A percentile compares a stretch with the other conserved stretches of the same genome.
Evolutionary conservation across 1,140 invertebrate species (phyloP).

Genomic region (Bombus superbus): DNA sequence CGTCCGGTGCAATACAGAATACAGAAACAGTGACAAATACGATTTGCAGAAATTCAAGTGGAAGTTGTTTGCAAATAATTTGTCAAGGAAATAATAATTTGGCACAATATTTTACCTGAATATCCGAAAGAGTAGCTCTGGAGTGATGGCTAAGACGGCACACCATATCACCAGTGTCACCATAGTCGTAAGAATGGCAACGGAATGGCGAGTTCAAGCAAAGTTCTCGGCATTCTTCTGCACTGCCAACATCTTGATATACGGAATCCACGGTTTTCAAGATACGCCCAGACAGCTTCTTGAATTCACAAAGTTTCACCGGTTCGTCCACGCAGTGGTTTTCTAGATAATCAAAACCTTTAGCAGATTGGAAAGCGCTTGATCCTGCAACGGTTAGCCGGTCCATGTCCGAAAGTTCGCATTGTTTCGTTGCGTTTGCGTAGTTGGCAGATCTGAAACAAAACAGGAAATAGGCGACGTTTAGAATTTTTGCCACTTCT

Average conservation of each 20-base stretch:
- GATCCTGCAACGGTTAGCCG: slow-evolving; percentile 92
- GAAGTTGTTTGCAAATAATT: background rate
- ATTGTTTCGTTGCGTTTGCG: slow-evolving; percentile 92
- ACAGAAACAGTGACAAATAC: background rate
- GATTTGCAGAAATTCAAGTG: too few species aligned
- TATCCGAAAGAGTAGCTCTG: slow-evolving; percentile 92
- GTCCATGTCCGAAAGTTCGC: slow-evolving; percentile 95
- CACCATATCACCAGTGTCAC: slow-evolving; percentile 95
- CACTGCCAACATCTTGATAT: slow-evolving; percentile 93
- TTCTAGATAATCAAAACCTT: slow-evolving; percentile 92
- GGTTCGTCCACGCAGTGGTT: slow-evolving; percentile 96
- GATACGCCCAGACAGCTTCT: slow-evolving; percentile 93
- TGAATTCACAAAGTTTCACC: slow-evolving; percentile 96
- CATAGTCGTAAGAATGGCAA: slow-evolving; percentile 97
- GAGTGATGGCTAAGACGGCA: slow-evolving; percentile 96
- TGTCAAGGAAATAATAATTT: background rate
- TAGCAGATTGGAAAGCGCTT: slow-evolving; percentile 87
- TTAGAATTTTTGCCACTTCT: background rate
- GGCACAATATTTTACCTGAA: slow-evolving; percentile 85
- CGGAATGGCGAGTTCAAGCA: slow-evolving; percentile 93
- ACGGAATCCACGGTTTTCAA: slow-evolving; percentile 97
- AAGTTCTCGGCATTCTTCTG: slow-evolving; percentile 93
- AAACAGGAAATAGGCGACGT: background rate
- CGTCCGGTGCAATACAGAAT: background rate
- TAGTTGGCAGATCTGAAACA: slow-evolving; percentile 94